Evolutionary conservation across 1,140 invertebrate genomes (phyloP), one percentile per base, ranked within the genome.

Genomic region (Schlechtendalia chinensis): DNA sequence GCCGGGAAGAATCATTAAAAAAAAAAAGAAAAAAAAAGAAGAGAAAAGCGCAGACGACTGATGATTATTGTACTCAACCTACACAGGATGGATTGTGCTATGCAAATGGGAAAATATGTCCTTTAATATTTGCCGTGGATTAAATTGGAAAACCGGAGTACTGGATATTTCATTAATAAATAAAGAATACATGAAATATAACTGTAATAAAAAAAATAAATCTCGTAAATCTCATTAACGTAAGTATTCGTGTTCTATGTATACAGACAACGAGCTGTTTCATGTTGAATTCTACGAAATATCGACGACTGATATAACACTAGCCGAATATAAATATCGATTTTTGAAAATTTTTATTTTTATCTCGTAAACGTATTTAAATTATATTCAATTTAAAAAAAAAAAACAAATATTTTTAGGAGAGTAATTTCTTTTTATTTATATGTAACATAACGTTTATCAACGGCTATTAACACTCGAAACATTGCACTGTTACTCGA

Each of bases 41-140:
- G 32, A 39, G 8, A 22, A 59, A 27, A 27, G n/a, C 22, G n/a
- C 67, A 69, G 69, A 72, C 27, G 69, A 72, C 45, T 72, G 69
- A 72, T 54, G 69, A 72, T 72, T 72, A 72, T 72, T 72, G 69
- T 72, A 72, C 69, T 53, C 69, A 32, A 54, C 69, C 47, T 72
- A 27, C 69, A 29, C 69, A 29, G 69, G 24, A 69, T 69, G 50
- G 11, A 72, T 71, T 72, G 50, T 72, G 17, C 24, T 54, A 45
- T 72, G 67, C 67, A 69, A 69, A 69, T 72, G 69, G 24, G 69
- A 29, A 54, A 54, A 72, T 54, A 54, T 47, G 67, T 69, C 67
- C 67, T 69, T 72, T 72, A 27, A 53, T 53, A 72, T 72, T 72
- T 54, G 17, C 47, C 69, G 6, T 19, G 67, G 67, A 53, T 71